phyloP scores from a whole-genome alignment of 2,113 vertebrate genomes.

The Neotoma lepida region DNA sequence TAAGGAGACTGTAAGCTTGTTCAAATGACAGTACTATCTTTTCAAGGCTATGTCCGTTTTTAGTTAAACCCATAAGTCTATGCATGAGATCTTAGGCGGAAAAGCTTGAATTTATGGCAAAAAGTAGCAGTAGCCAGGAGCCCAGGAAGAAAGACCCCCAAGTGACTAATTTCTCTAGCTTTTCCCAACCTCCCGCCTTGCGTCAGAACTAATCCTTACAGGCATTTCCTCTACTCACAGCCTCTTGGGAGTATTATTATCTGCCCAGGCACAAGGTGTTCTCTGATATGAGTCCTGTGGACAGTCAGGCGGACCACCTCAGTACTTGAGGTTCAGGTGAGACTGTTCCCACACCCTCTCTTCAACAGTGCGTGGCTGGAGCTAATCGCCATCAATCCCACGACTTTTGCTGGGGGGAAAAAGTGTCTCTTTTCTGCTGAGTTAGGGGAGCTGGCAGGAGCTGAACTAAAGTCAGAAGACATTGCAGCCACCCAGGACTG shows the following conservation, averaged over 20 bases:
- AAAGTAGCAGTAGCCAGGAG: slow-evolving; percentile 11
- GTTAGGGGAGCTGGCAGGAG: neutral
- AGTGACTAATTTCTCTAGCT: neutral
- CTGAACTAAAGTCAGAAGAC: neutral
- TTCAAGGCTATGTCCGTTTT: neutral
- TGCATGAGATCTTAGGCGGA: neutral
- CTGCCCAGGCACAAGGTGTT: neutral
- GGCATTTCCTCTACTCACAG: neutral
- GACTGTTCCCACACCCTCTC: neutral
- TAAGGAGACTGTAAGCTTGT: neutral
- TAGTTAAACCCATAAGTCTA: neutral
- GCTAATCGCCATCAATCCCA: neutral
- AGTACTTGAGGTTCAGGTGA: neutral
- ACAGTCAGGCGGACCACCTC: neutral
- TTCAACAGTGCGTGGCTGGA: neutral
- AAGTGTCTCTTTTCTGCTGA: neutral
- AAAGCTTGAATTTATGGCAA: slow-evolving; percentile 27
- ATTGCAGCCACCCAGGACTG: neutral
- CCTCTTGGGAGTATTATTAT: neutral
- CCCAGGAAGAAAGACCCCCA: neutral
- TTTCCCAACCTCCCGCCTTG: neutral
- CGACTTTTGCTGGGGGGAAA: neutral
- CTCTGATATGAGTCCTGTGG: neutral
- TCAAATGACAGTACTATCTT: neutral
- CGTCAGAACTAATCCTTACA: neutral